phyloP scores from a whole-genome alignment of 2,888 invertebrate genomes.

The Pheosia tremula region DNA sequence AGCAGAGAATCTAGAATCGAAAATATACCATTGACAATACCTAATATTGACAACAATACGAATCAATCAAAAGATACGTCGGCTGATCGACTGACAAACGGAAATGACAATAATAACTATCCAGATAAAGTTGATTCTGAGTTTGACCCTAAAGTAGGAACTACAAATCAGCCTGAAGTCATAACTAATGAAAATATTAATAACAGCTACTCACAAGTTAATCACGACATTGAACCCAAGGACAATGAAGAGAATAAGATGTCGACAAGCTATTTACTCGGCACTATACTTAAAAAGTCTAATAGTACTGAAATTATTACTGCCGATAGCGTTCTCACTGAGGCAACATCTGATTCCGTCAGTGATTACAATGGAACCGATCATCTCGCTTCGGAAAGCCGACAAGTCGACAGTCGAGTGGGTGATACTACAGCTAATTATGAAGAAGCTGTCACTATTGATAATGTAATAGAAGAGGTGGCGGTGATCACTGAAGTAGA shows the following conservation, averaged over 20 bases:
- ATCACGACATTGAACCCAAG: background rate
- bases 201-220: background rate
- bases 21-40: constrained; percentile 52
- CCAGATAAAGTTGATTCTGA: constrained; percentile 1
- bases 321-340: constrained; percentile 25
- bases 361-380: background rate
- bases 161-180: background rate
- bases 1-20: constrained; percentile 53
- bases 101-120: background rate
- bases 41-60: constrained; percentile 21
- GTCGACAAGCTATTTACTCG: background rate
- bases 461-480: constrained; percentile 35
- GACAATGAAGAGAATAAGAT: background rate
- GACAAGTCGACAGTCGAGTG: background rate
- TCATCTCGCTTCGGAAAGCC: background rate
- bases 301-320: constrained; percentile 19
- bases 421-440: constrained; percentile 28
- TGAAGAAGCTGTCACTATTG: constrained; percentile 40
- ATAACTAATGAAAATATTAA: background rate
- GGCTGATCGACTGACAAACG: too few relatives aligned
- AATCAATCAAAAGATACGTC: constrained; percentile 2
- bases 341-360: constrained; percentile 10
- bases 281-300: background rate
- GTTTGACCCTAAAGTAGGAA: background rate
- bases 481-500: constrained; percentile 35